Conservation (phyloP, 2,797 vertebrate genomes). For the Notolabrus celidotus region DNA sequence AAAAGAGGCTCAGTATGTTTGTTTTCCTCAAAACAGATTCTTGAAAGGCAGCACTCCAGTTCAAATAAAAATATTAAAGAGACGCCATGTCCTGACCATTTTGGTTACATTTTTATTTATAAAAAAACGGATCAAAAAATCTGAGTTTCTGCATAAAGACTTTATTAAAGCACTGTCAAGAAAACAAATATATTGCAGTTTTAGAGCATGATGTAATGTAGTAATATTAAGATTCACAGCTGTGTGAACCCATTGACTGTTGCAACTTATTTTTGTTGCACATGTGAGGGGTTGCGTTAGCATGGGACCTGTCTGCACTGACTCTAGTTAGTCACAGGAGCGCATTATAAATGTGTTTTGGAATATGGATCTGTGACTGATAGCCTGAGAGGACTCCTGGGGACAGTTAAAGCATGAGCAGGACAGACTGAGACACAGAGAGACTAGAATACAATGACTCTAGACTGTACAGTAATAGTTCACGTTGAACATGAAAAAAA, state of each 20-base stretch:
- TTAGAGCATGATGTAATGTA: not conserved
- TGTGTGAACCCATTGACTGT: slow-evolving; percentile 33
- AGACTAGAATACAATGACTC: not conserved
- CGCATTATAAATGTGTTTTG: slow-evolving; percentile 45
- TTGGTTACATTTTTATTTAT: slow-evolving; percentile 15
- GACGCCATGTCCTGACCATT: slow-evolving; percentile 12
- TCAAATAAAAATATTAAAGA: slow-evolving; percentile 6
- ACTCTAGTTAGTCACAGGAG: slow-evolving; percentile 53
- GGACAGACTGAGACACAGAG: not conserved
- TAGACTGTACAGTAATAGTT: too few species aligned
- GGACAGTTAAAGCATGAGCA: slow-evolving; percentile 29
- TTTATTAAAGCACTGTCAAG: slow-evolving; percentile 2
- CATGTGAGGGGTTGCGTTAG: slow-evolving; percentile 24
- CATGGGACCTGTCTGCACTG: slow-evolving; percentile 55
- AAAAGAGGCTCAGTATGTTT: slow-evolving; percentile 9
- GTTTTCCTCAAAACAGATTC: slow-evolving; percentile 31
- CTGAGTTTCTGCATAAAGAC: not conserved
- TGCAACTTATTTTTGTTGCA: slow-evolving; percentile 15
- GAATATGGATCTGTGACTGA: slow-evolving; percentile 44
- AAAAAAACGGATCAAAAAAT: slow-evolving; percentile 32
- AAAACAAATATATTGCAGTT: slow-evolving; percentile 30
- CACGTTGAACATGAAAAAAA: slow-evolving; percentile 5
- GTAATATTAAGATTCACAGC: slow-evolving; percentile 33
- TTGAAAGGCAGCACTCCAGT: slow-evolving; percentile 13
- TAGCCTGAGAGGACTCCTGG: slow-evolving; percentile 51